Base-by-base conservation (phyloP, 2,113 vertebrate species). In the Gracilinanus agilis region DNA sequence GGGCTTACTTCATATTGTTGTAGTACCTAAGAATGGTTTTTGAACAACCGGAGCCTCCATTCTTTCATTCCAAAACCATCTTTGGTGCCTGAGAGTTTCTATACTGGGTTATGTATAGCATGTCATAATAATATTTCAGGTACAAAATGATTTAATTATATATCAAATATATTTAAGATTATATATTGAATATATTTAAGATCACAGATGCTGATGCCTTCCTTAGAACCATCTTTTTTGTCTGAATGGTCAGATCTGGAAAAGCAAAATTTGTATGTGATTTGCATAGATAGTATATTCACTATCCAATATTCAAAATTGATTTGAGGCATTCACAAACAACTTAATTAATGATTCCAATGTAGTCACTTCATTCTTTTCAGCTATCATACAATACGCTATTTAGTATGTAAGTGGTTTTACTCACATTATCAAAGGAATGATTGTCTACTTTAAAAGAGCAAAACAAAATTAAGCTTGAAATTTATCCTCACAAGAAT, bases 121-220 rank as follows among this genome's bases (percentile, higher is more conserved):
- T 49, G 24, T 44, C 53, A 91, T 55, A 34, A 49, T 12, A 56
- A 89, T n/a, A 49, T 53, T 96, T 96, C 10, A 54, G 53, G 88
- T 55, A 93, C 91, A 88, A 93, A 93, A 61, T 21, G 90, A 54
- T 7, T 83, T 93, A 75, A 88, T 94, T 92, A 92, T 96, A 95
- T 95, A 94, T 83, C 55, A 49, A 95, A 93, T 95, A 91, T 58
- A 75, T 61, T 92, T 94, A 92, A 94, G 54, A 95, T 94, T 92
- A 92, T 96, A 95, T 95, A 94, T 83, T 58, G 53, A 95, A 93
- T 95, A 91, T 58, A 75, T 61, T 92, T 94, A 92, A 94, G 54
- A 24, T 83, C 91, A 54, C 90, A 94, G 95, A 92, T 92, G 94
- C 92, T 83, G 91, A 95, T 97, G 55, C 90, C 89, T 95, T 93